Conservation (phyloP, 2,797 vertebrate species). For the Epinephelus malabaricus region DNA sequence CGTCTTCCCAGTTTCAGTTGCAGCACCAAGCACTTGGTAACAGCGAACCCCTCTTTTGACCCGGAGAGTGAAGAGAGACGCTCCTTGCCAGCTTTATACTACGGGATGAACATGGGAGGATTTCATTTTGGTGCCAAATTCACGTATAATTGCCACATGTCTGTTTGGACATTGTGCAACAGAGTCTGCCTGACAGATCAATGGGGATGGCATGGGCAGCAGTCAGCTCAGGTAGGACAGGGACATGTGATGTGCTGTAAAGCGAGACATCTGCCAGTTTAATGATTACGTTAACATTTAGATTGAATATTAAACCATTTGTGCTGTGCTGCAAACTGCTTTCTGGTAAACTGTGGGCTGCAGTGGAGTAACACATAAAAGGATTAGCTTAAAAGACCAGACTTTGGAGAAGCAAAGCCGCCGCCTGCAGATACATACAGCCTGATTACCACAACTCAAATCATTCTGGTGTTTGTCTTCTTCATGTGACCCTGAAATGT, state of each 20-base stretch:
- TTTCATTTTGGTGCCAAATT: constrained; percentile 43
- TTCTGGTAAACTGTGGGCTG: neutral
- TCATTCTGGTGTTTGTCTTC: neutral
- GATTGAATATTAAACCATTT: constrained; percentile 26
- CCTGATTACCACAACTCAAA: neutral
- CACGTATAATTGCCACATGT: constrained; percentile 27
- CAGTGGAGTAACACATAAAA: neutral
- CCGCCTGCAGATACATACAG: neutral
- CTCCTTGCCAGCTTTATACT: constrained; percentile 52
- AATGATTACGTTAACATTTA: constrained; percentile 34
- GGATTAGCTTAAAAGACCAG: neutral
- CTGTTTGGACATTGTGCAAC: constrained; percentile 65
- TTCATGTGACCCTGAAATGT: constrained; percentile 6
- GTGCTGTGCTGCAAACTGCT: neutral
- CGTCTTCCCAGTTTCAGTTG: constrained; percentile 51
- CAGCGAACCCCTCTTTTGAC: constrained; percentile 41
- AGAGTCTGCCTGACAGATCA: constrained; percentile 21
- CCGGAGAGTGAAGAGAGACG: neutral
- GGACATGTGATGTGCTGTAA: neutral
- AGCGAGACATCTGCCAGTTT: neutral
- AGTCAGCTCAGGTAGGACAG: neutral
- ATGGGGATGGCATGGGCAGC: constrained; percentile 13
- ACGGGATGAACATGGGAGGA: constrained; percentile 43
- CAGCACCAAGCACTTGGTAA: constrained; percentile 58
- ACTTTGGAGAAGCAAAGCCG: neutral